Evolutionary conservation across 2,888 invertebrate genomes (phyloP).

Genomic region (Hydrotaea diabolus): DNA sequence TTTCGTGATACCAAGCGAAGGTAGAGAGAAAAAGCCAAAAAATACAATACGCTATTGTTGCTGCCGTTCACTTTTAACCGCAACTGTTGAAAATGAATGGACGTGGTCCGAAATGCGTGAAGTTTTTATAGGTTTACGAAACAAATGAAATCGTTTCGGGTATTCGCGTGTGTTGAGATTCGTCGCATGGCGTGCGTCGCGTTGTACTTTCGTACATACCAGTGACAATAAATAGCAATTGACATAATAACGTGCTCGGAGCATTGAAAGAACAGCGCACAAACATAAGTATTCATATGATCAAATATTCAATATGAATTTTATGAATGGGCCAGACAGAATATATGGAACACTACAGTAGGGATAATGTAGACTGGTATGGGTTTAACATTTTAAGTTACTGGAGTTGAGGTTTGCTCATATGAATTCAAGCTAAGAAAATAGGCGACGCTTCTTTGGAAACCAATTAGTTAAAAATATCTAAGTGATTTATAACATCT

Average conservation of each 20-base stretch:
- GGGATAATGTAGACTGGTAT: too few species aligned
- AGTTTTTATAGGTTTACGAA: slow-evolving; percentile 33
- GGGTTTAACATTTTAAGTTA: too few species aligned
- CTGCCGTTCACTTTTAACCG: slow-evolving; percentile 39
- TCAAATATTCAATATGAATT: too few species aligned
- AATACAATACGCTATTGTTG: slow-evolving; percentile 28
- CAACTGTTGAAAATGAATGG: slow-evolving; percentile 54
- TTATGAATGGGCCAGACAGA: too few species aligned
- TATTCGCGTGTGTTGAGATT: background rate
- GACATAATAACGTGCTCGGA: slow-evolving; percentile 25
- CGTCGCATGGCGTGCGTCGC: background rate
- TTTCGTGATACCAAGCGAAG: background rate
- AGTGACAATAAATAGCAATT: slow-evolving; percentile 40
- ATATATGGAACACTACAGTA: too few species aligned
- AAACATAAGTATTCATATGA: too few species aligned
- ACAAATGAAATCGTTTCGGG: slow-evolving; percentile 26
- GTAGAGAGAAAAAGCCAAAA: background rate
- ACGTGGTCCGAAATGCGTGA: slow-evolving; percentile 18
- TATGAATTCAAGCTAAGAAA: too few species aligned
- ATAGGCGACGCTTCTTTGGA: too few species aligned
- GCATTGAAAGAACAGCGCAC: background rate
- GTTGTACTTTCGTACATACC: slow-evolving; percentile 10
- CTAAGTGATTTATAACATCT: too few species aligned
- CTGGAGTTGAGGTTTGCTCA: too few species aligned
- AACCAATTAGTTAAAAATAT: too few species aligned